A percentile compares a stretch with the other conserved stretches of the same genome.
Conservation (phyloP, 2,797 vertebrate genomes). For the Coendou prehensilis region DNA sequence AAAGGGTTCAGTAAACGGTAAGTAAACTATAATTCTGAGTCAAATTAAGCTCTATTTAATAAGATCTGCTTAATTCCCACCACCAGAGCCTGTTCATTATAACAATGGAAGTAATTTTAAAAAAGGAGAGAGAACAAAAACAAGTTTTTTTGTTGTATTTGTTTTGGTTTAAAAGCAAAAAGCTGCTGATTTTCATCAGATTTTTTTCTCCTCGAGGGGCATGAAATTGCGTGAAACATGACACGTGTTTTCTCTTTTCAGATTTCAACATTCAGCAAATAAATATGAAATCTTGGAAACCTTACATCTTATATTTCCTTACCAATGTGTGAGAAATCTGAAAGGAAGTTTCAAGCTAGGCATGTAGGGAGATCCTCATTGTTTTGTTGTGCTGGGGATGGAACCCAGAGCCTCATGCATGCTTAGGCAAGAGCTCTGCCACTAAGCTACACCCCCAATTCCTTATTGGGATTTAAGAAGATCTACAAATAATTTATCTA, state of each 20-base stretch:
- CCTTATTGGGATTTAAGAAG: not conserved
- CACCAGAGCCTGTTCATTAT: not conserved
- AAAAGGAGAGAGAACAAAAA: not conserved
- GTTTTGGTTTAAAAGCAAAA: not conserved
- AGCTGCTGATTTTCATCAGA: not conserved
- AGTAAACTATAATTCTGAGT: not conserved
- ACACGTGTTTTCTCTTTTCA: not conserved
- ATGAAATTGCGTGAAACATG: not conserved
- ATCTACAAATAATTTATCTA: not conserved
- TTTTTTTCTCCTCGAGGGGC: not conserved
- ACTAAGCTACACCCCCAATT: no score
- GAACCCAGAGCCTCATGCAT: not conserved
- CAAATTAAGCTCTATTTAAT: constrained; percentile 14
- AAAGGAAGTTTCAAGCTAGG: not conserved
- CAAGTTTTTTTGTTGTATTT: not conserved
- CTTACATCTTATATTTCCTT: not conserved
- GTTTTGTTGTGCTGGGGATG: not conserved
- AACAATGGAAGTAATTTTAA: not conserved
- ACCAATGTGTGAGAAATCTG: not conserved
- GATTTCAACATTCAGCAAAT: not conserved
- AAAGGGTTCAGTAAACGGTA: not conserved
- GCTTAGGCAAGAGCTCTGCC: not conserved
- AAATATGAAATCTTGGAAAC: not conserved
- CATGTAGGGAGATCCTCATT: not conserved
- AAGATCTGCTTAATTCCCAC: not conserved